Conservation (phyloP, 2,797 vertebrate genomes). For the Malurus leucopterus region DNA sequence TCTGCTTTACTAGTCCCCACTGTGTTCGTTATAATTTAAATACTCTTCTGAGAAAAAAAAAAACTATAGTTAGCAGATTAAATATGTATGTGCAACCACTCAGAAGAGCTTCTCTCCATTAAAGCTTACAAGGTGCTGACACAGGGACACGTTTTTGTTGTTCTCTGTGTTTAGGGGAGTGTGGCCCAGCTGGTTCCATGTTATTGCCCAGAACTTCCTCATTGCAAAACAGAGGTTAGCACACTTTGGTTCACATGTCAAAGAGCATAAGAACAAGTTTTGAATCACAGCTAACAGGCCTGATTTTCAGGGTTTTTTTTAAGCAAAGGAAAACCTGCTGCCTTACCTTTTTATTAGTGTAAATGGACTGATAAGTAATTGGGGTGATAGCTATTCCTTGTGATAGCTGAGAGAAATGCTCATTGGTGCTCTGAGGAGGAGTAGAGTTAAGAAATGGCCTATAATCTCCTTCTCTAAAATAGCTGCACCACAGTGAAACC, state of each 20-base stretch:
- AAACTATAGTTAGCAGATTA: background rate
- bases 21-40: background rate
- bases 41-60: background rate
- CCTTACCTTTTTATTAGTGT: background rate
- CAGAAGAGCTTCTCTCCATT: background rate
- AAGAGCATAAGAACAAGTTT: background rate
- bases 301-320: background rate
- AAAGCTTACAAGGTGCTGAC: background rate
- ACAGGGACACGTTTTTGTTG: background rate
- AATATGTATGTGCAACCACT: background rate
- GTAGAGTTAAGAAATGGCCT: background rate
- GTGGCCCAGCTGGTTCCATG: fast-evolving
- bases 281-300: background rate
- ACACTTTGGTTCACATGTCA: background rate
- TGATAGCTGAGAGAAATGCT: background rate
- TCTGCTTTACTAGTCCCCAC: background rate
- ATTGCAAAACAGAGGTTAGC: background rate
- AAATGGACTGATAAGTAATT: background rate
- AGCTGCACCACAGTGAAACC: background rate
- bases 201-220: background rate
- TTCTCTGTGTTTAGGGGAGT: background rate
- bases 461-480: background rate
- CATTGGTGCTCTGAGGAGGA: background rate
- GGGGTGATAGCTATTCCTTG: background rate
- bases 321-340: background rate